Conservation (phyloP, 1,140 invertebrate genomes). For the Magallana angulata region DNA sequence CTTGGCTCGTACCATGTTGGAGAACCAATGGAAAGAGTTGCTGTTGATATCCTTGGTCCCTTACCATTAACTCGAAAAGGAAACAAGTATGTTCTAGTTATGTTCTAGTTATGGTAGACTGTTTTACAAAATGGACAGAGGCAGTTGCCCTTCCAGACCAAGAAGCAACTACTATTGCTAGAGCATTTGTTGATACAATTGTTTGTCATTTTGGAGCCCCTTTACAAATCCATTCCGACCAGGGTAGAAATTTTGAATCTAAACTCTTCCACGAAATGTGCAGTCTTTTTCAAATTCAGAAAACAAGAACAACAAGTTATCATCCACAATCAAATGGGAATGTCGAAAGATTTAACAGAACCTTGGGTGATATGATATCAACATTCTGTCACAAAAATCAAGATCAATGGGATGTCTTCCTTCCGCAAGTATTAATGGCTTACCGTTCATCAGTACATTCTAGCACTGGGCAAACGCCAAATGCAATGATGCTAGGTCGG, state of each 20-base stretch:
- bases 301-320: conserved; percentile 50
- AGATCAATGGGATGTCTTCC: too few species aligned
- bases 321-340: too few species aligned
- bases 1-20: not conserved
- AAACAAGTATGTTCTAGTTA: conserved; percentile 68
- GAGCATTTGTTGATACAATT: conserved; percentile 55
- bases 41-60: conserved; percentile 71
- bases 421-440: too few species aligned
- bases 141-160: conserved; percentile 62
- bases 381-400: too few species aligned
- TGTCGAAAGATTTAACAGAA: too few species aligned
- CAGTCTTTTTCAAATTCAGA: conserved; percentile 56
- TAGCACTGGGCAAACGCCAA: too few species aligned
- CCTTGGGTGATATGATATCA: too few species aligned
- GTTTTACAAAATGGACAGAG: conserved; percentile 71
- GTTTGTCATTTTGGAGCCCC: conserved; percentile 60
- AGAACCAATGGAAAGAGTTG: conserved; percentile 66
- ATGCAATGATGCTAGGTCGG: too few species aligned
- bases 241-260: conserved; percentile 58
- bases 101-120: conserved; percentile 65
- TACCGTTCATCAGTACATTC: too few species aligned
- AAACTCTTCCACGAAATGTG: conserved; percentile 46
- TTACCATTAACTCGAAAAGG: conserved; percentile 54
- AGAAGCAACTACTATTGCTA: conserved; percentile 53
- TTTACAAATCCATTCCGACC: conserved; percentile 53